Percentiles rank a stretch among this genome's conserved stretches.
phyloP scores from a whole-genome alignment of 2,888 invertebrate genomes.

The Philereme vetulata region DNA sequence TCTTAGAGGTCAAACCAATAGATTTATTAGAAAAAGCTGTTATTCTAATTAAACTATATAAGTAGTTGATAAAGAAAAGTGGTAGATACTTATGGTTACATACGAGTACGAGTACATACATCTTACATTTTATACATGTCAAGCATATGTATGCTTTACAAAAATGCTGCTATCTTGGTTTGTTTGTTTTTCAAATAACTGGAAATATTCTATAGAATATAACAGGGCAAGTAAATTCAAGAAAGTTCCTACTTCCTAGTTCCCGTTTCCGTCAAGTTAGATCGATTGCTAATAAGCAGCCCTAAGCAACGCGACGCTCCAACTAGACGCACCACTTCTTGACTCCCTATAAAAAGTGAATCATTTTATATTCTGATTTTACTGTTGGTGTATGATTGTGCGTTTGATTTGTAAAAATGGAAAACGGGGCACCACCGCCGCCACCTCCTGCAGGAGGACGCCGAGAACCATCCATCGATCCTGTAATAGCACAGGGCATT shows the following conservation, averaged over 20 bases:
- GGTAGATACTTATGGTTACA: no score
- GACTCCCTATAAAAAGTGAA: background rate
- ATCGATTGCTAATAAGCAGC: background rate
- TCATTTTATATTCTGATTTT: background rate
- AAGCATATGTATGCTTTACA: no score
- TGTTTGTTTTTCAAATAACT: no score
- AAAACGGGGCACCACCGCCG: slow-evolving; percentile 54
- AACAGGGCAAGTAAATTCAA: background rate
- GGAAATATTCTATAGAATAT: no score
- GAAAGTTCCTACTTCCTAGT: background rate
- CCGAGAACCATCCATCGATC: slow-evolving; percentile 67
- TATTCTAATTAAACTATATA: no score
- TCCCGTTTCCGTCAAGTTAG: background rate
- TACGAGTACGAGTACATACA: no score
- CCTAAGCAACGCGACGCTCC: background rate
- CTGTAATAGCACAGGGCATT: slow-evolving; percentile 76
- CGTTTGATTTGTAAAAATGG: slow-evolving; percentile 50
- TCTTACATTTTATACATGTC: no score
- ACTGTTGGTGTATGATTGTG: background rate
- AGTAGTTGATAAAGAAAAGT: no score
- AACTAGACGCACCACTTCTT: no score
- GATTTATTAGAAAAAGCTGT: no score
- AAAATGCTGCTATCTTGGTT: no score
- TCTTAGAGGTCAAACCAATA: no score
- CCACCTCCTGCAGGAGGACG: slow-evolving; percentile 56